These are phyloP conservation scores for Sinocyclocheilus rhinocerous DNA, from an alignment of 2,113 vertebrate species.

Conservation along the genomic window DNA sequence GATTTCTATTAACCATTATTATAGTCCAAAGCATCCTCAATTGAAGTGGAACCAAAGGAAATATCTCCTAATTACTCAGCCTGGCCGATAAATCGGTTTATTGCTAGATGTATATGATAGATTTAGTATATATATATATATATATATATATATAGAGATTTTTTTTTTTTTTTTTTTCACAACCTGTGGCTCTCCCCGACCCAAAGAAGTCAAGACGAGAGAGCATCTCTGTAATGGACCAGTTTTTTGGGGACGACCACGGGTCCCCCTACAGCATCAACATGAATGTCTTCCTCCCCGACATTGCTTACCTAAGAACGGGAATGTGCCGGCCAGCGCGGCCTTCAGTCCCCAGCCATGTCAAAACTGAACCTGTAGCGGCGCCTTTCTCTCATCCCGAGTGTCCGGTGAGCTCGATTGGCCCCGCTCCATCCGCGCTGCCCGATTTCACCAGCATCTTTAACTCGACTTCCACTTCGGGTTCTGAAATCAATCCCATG, in stretches of 20 bases:
- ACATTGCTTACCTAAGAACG: constrained; percentile 90
- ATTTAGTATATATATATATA: background rate
- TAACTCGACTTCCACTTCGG: constrained; percentile 79
- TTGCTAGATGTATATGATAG: too few species aligned
- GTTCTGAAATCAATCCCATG: constrained; percentile 47
- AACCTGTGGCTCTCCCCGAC: constrained; percentile 78
- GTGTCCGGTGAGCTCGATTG: constrained; percentile 70
- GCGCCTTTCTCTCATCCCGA: constrained; percentile 84
- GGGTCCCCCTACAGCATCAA: constrained; percentile 94
- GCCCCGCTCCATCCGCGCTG: constrained; percentile 79
- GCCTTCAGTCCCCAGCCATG: constrained; percentile 75
- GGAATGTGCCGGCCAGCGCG: constrained; percentile 87
- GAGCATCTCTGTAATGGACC: constrained; percentile 84
- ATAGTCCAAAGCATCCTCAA: background rate
- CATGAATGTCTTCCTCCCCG: constrained; percentile 96
- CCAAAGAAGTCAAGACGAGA: constrained; percentile 88
- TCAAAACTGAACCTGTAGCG: constrained; percentile 86
- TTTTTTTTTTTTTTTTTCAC: too few species aligned
- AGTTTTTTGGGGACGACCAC: constrained; percentile 89
- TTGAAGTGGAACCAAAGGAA: background rate
- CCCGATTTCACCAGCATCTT: constrained; percentile 98
- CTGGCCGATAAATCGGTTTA: background rate
- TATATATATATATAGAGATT: background rate
- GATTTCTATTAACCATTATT: background rate
- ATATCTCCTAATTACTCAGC: background rate